Evolutionary conservation across 2,113 vertebrate genomes (phyloP), one percentile per base, ranked within the genome.

Genomic region (Dermatemys mawii): DNA sequence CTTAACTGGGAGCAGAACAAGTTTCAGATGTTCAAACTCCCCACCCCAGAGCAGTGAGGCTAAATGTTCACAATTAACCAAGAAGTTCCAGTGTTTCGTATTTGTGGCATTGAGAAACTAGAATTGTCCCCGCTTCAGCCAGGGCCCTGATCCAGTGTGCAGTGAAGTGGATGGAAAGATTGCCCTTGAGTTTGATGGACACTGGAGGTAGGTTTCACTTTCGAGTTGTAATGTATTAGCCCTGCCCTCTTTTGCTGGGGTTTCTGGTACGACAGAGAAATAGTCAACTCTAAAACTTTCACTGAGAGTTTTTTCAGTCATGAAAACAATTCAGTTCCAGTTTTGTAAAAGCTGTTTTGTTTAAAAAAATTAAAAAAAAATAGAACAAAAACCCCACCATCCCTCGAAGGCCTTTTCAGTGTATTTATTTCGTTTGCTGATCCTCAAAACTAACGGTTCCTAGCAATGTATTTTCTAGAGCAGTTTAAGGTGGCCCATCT

Each of bases 371-470:
- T n/a, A 63, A 9, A n/a, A 60, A 32, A 29, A 29, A 32, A n/a
- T n/a, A n/a, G n/a, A n/a, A n/a, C n/a, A 27, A 8, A 19, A 57
- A 49, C 87, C 73, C 76, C 55, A 78, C 35, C 12, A 24, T 32
- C 67, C 63, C n/a, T 57, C 5, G 86, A 54, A 16, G n/a, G 29
- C 1, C 84, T 90, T n/a, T 27, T 4, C 4, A 0, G 0, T 0
- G 11, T 12, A 38, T 87, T 90, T 73, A 0, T 89, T 86, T 38
- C 3, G 21, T 16, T 79, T 46, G 41, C 73, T 44, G 22, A 41
- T 14, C 22, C 11, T 13, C 44, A 27, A 27, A 24, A 76, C 5
- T 7, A 76, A 76, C 26, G 26, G 11, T 29, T 76, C 73, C 73
- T 29, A 26, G 24, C 41, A 27, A 76, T 24, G 21, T 46, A 75